phyloP scores from a whole-genome alignment of 2,113 vertebrate genomes.

The Campylomormyrus numenius region DNA sequence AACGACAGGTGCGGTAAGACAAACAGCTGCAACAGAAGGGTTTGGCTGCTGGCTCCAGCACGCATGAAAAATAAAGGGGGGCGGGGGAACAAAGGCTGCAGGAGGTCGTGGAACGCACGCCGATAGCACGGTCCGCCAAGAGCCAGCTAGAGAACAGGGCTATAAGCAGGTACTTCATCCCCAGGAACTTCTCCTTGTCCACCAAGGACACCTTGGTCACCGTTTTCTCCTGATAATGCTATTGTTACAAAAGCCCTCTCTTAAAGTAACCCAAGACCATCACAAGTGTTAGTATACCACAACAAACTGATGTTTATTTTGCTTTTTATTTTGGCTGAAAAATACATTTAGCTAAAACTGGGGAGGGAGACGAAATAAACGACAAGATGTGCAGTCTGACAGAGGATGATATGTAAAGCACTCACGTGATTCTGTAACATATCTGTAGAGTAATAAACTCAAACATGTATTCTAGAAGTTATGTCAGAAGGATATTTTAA shows the following conservation, averaged over 20 bases:
- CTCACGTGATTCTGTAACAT: background rate
- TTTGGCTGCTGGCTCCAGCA: conserved; percentile 1
- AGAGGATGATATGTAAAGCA: background rate
- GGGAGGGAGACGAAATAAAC: background rate
- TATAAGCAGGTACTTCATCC: background rate
- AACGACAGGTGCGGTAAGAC: conserved; percentile 55
- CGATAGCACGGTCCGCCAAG: background rate
- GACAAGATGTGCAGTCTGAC: background rate
- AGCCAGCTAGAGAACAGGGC: background rate
- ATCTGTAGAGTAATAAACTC: background rate
- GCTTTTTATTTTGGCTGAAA: background rate
- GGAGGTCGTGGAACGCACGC: background rate
- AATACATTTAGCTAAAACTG: background rate
- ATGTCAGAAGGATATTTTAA: background rate
- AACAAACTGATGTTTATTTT: background rate
- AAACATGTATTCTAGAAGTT: background rate
- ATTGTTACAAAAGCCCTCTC: background rate
- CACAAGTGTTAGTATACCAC: background rate
- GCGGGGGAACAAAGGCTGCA: background rate
- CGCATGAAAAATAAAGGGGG: background rate
- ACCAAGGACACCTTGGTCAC: background rate
- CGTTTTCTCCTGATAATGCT: background rate
- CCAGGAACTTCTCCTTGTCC: background rate
- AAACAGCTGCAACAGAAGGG: conserved; percentile 36
- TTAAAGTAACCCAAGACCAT: background rate